Base-by-base conservation (phyloP, 2,888 invertebrate species). In the Drosophila leonis region DNA sequence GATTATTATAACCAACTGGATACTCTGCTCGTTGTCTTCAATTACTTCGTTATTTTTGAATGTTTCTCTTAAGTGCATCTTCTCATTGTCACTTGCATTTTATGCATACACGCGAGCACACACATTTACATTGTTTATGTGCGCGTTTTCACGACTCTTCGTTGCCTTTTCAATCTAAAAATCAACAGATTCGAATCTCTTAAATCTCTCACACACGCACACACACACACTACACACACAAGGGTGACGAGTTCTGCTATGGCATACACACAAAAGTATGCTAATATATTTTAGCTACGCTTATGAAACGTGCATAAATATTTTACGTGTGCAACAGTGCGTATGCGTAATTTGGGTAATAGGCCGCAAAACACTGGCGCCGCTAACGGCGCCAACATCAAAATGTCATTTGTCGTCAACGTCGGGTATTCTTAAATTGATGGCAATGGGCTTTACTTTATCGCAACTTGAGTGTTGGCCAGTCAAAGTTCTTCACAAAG, bases 301-400 rank as follows among this genome's bases (percentile, higher is more conserved):
- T 62, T 61, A 65, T 69, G 72, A 72, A 75, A 65, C 55, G 78
- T 56, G 71, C 89, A 89, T 89, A 79, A 89, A 89, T 89, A 83
- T 86, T 84, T 84, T 68, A 83, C 69, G 79, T 69, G 79, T 65
- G 70, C 89, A 88, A 76, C 89, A 74, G 89, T 72, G 89, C 83
- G 83, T 86, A 84, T 84, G 81, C 82, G 87, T 70, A 78, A 88
- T 87, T 79, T 88, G 76, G 60, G 81, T 78, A 84, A 84, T 83
- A 84, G 83, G 60, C 80, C 86, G 65, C 83, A 85, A 83, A 80
- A 80, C 70, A 68, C 69, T 65, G 44, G 18, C 73, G 63, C 59
- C 84, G 27, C 61, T 70, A 54, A 41, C 44, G 70, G 67, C 75
- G 76, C 69, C 78, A 62, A 62, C 85, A 85, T 79, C 85, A 77